Evolutionary conservation across 1,140 invertebrate genomes (phyloP).

Genomic region (Diabrotica undecimpunctata): DNA sequence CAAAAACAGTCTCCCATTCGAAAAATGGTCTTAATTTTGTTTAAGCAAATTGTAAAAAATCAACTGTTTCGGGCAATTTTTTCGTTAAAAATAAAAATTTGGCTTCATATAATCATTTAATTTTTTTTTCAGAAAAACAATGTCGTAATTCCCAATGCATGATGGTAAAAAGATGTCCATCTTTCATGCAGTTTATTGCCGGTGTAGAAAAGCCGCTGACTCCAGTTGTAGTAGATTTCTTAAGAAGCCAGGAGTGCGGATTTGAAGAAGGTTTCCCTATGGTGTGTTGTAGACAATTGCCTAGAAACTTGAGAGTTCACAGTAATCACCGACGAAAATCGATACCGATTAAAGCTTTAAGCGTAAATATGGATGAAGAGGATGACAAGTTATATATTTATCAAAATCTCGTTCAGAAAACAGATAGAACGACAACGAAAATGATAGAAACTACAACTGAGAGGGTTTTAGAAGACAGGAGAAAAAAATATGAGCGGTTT

Average conservation of each 20-base stretch:
- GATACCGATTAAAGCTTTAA: not conserved
- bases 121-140: not conserved
- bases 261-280: conserved; percentile 20
- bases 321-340: not conserved
- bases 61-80: too few relatives aligned
- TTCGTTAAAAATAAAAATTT: too few relatives aligned
- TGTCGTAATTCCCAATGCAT: conserved; percentile 5
- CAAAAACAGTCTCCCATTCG: too few relatives aligned
- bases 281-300: conserved; percentile 17
- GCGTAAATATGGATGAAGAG: not conserved
- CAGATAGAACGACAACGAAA: not conserved
- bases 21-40: too few relatives aligned
- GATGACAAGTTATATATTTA: not conserved
- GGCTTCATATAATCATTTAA: not conserved
- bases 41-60: too few relatives aligned
- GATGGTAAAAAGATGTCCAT: conserved; percentile 1
- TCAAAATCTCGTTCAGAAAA: not conserved
- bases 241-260: conserved; percentile 17
- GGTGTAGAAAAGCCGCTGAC: conserved; percentile 12
- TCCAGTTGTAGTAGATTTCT: conserved; percentile 11
- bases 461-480: not conserved
- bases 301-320: conserved; percentile 4
- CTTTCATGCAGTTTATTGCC: conserved; percentile 11
- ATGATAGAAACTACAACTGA: not conserved
- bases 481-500: not conserved